Conservation (phyloP, 1,140 invertebrate species). For the Aphelenchoides avenae region DNA sequence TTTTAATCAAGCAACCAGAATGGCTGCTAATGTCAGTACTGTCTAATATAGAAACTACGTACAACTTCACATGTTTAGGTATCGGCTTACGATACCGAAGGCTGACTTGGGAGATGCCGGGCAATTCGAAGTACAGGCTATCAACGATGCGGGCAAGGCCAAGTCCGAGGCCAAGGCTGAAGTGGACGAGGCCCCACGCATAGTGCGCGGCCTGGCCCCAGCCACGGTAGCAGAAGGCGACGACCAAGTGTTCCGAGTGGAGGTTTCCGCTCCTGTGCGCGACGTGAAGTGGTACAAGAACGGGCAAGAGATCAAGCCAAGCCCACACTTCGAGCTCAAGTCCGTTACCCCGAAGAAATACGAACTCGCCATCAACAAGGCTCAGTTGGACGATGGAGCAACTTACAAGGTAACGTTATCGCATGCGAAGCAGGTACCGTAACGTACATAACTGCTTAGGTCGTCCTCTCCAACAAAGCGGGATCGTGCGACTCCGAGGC, state of each 20-base stretch:
- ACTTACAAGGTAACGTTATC: conserved; percentile 46
- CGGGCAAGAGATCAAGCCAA: conserved; percentile 52
- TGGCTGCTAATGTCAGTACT: no score
- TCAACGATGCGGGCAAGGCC: conserved; percentile 50
- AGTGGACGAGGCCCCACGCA: conserved; percentile 55
- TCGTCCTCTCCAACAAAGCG: conserved; percentile 52
- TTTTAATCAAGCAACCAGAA: no score
- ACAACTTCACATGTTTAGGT: conserved; percentile 25
- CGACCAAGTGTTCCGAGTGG: conserved; percentile 65
- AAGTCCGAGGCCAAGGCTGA: conserved; percentile 48
- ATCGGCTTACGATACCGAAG: conserved; percentile 51
- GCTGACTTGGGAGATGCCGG: conserved; percentile 52
- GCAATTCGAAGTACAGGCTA: conserved; percentile 48
- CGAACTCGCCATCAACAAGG: conserved; percentile 48
- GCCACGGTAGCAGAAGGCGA: conserved; percentile 70
- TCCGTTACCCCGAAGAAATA: conserved; percentile 56
- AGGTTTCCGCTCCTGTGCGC: conserved; percentile 52
- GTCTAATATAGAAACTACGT: no score
- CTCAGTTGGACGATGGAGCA: conserved; percentile 52
- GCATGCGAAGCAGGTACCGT: not conserved
- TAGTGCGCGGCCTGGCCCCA: conserved; percentile 53
- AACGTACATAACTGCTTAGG: conserved; percentile 17
- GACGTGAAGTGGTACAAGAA: conserved; percentile 55
- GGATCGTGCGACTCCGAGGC: conserved; percentile 53
- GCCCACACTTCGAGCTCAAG: conserved; percentile 39